These are phyloP conservation scores for Polypterus senegalus DNA, from an alignment of 2,113 vertebrate species.

Conservation along the genomic window DNA sequence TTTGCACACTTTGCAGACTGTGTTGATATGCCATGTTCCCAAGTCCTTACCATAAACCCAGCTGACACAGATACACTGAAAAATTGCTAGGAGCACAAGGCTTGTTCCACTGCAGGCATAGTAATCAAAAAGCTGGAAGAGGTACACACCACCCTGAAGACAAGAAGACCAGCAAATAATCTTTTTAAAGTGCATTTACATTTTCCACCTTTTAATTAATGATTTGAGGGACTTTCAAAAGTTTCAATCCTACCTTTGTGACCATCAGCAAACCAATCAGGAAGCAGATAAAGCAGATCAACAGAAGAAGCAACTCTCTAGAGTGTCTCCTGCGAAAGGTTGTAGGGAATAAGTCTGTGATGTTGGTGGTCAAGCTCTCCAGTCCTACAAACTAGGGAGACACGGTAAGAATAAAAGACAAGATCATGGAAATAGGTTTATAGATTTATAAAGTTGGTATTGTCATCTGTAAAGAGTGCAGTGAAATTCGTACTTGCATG, in stretches of 20 bases:
- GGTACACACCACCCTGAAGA: slow-evolving; percentile 43
- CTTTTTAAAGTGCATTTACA: not conserved
- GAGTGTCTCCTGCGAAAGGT: slow-evolving; percentile 32
- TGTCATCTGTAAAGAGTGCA: no score
- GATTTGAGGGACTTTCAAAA: not conserved
- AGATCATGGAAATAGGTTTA: not conserved
- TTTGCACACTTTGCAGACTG: no score
- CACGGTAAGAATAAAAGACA: not conserved
- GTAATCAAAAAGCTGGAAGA: slow-evolving; percentile 56
- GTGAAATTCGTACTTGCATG: no score
- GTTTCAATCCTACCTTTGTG: slow-evolving; percentile 37
- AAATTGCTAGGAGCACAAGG: slow-evolving; percentile 48
- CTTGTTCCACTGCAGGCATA: slow-evolving; percentile 53
- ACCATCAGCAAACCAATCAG: slow-evolving; percentile 42
- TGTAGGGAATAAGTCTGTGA: slow-evolving; percentile 40
- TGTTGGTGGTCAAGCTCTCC: slow-evolving; percentile 42
- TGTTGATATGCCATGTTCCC: not conserved
- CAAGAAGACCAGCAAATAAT: not conserved
- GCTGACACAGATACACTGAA: slow-evolving; percentile 45
- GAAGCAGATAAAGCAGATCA: slow-evolving; percentile 45
- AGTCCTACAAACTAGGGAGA: slow-evolving; percentile 43
- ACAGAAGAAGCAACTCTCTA: slow-evolving; percentile 37
- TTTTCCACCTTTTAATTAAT: not conserved
- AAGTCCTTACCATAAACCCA: slow-evolving; percentile 49
- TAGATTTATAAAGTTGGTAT: no score